Conservation (phyloP, 2,797 vertebrate species). For the Enteromius radiatus region DNA sequence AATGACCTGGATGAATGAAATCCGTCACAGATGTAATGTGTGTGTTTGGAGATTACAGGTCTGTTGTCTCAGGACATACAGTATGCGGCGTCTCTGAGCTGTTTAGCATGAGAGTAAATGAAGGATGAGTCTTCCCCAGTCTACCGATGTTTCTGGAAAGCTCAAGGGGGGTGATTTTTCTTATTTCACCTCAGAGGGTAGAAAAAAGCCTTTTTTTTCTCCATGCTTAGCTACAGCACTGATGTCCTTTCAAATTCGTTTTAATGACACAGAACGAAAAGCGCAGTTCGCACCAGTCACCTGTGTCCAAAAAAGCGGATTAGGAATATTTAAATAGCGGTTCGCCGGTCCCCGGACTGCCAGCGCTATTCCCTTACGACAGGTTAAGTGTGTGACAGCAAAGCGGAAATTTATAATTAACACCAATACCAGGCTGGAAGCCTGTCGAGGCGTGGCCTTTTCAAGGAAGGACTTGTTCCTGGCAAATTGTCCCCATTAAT, state of each 20-base stretch:
- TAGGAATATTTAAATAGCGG: constrained; percentile 61
- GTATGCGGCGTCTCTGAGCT: constrained; percentile 52
- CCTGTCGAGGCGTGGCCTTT: constrained; percentile 72
- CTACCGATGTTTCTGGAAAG: constrained; percentile 54
- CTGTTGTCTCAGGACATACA: constrained; percentile 50
- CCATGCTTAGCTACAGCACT: constrained; percentile 24
- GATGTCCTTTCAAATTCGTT: constrained; percentile 45
- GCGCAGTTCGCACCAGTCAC: constrained; percentile 59
- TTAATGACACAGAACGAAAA: constrained; percentile 59
- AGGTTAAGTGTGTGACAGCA: constrained; percentile 72
- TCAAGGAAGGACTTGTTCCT: constrained; percentile 75
- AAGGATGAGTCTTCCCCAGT: constrained; percentile 60
- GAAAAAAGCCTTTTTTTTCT: constrained; percentile 7
- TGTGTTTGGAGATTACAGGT: constrained; percentile 40
- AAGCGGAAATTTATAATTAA: constrained; percentile 73
- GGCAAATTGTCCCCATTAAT: constrained; percentile 85
- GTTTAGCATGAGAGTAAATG: constrained; percentile 58
- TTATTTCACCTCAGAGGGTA: constrained; percentile 16
- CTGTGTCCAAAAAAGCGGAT: constrained; percentile 60
- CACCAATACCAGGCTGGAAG: constrained; percentile 67
- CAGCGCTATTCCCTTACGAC: constrained; percentile 57
- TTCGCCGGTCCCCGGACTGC: constrained; percentile 46
- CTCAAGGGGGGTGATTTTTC: constrained; percentile 16
- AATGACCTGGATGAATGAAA: constrained; percentile 10
- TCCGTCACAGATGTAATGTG: constrained; percentile 14